Evolutionary conservation across 2,797 vertebrate species (phyloP), one percentile per base, ranked within the genome.

Genomic region (Peromyscus aztecus): DNA sequence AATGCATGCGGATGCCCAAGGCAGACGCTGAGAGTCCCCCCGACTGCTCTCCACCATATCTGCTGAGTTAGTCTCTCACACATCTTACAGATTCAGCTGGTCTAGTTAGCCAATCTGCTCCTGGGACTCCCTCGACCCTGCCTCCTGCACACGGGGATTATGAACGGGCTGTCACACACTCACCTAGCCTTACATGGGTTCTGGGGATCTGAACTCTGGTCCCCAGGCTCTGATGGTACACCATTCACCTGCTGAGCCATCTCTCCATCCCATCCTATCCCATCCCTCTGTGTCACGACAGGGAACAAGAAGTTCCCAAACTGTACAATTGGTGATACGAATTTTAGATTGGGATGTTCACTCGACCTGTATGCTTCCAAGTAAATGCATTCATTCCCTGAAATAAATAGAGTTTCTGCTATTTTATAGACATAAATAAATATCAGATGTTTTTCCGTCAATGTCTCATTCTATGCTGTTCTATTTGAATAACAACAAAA

Each of bases 401-500:
- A 88, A 93, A 1, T 82, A 61, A 77, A 61, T 85, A 49, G 86
- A 89, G n/a, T 82, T 67, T 65, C 31, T 55, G n/a, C 46, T 40
- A 34, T 37, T 31, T 92, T 23, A 49, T 57, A 88, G 29, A 19
- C 1, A 7, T 52, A 46, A 3, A 31, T 37, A 85, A 82, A 92
- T 76, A 82, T 7, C 75, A 78, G 75, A 73, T 75, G 29, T 4
- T 93, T 92, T 81, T 59, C 61, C 61, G 1, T 76, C 77, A 49
- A 40, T 85, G 88, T 52, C 27, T 95, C 55, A 12, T 31, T 34
- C 85, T 84, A 71, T 27, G 52, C 2, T 10, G 73, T 61, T 29
- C 61, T 85, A 69, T 67, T 31, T 67, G 65, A 95, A 83, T 6
- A 77, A 84, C 57, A 88, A 83, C 13, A 81, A 61, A 84, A n/a